These are phyloP conservation scores for Anguilla pacifica DNA, from an alignment of 2,797 vertebrate species.

Conservation along the genomic window DNA sequence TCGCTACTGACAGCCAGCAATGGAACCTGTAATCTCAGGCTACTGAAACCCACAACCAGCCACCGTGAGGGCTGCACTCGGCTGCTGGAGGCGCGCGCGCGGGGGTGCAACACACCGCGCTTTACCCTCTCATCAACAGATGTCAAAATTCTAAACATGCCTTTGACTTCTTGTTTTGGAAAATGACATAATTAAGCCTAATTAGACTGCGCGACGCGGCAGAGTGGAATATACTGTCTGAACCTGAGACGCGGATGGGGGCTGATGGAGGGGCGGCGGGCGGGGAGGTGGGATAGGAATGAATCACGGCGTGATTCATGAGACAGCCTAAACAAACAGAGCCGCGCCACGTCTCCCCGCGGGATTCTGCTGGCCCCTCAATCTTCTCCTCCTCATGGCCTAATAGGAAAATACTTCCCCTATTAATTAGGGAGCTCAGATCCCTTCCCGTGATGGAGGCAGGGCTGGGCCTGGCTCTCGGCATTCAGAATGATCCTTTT, in stretches of 20 bases:
- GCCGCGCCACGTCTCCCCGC: background rate
- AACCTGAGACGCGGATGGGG: constrained; percentile 17
- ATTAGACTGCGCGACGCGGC: constrained; percentile 25
- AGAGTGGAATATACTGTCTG: constrained; percentile 20
- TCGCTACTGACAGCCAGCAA: background rate
- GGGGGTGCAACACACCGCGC: background rate
- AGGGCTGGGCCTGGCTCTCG: constrained; percentile 19
- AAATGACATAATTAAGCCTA: constrained; percentile 37
- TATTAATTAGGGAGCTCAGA: constrained; percentile 33
- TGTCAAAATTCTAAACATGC: constrained; percentile 28
- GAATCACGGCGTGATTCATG: background rate
- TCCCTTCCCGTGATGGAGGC: constrained; percentile 64
- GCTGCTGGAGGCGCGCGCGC: background rate
- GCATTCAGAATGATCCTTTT: constrained; percentile 51
- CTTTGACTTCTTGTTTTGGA: constrained; percentile 11
- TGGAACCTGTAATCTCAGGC: background rate
- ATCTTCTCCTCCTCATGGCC: background rate
- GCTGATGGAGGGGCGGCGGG: background rate
- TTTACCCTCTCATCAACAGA: background rate
- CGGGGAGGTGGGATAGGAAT: background rate
- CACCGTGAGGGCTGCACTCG: background rate
- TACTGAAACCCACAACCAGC: background rate
- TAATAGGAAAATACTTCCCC: background rate
- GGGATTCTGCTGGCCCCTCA: background rate
- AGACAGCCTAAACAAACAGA: constrained; percentile 27